phyloP scores from a whole-genome alignment of 2,797 vertebrate genomes.

The Cyclura pinguis region DNA sequence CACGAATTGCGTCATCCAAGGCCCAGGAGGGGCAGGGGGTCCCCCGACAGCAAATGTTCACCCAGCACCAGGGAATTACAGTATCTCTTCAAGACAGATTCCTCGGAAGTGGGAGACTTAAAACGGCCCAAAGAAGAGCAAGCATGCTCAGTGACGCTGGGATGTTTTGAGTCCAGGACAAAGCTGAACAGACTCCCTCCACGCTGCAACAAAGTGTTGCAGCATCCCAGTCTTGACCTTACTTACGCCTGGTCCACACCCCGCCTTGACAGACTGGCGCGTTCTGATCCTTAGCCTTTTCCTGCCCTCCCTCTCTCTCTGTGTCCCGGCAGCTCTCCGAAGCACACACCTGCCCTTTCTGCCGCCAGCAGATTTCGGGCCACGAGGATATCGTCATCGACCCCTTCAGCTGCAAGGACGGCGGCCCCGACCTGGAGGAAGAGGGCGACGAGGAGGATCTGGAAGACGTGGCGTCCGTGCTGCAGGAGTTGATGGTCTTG shows the following conservation, averaged over 20 bases:
- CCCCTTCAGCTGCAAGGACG: constrained; percentile 62
- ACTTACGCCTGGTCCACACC: background rate
- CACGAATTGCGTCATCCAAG: background rate
- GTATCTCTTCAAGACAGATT: too few species aligned
- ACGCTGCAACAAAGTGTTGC: background rate
- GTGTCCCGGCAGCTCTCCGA: constrained; percentile 80
- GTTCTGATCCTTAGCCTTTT: background rate
- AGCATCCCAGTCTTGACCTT: background rate
- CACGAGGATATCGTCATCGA: constrained; percentile 81
- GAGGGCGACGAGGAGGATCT: constrained; percentile 60
- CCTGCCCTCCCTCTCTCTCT: background rate
- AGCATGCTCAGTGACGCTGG: too few species aligned
- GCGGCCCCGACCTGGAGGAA: constrained; percentile 37
- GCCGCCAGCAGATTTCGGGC: constrained; percentile 87
- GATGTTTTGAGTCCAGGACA: too few species aligned
- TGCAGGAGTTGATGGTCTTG: constrained; percentile 78
- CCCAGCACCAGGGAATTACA: too few species aligned
- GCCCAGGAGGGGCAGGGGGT: too few species aligned
- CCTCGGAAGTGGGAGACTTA: too few species aligned
- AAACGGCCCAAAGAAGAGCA: too few species aligned
- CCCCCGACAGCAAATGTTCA: too few species aligned
- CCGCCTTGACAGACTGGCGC: too few species aligned
- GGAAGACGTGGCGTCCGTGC: constrained; percentile 78
- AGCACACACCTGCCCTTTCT: constrained; percentile 89
- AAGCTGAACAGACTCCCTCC: background rate